Percentiles rank a stretch among this genome's conserved stretches.
Evolutionary conservation across 2,797 vertebrate species (phyloP).

Genomic region (Liparis tanakae): DNA sequence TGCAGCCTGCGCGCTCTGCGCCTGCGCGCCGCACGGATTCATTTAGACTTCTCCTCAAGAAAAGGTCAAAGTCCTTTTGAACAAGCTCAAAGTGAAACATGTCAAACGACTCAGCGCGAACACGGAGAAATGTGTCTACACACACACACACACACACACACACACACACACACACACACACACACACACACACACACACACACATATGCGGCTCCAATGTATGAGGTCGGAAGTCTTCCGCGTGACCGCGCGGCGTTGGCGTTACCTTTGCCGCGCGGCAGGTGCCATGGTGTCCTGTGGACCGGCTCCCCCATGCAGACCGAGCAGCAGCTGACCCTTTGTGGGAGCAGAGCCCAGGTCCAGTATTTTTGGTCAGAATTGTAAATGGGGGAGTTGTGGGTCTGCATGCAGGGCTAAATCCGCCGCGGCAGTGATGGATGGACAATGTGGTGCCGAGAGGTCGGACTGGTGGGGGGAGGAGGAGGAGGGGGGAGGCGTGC

Average conservation of each 20-base stretch:
- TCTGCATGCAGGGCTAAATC: constrained; percentile 24
- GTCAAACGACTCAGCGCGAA: neutral
- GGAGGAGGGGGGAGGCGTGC: neutral
- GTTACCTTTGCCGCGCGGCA: too few relatives aligned
- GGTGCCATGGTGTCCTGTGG: too few relatives aligned
- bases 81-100: neutral
- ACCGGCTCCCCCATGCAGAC: neutral
- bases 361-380: constrained; percentile 60
- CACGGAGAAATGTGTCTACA: too few relatives aligned
- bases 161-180: too few relatives aligned
- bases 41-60: neutral
- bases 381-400: constrained; percentile 50
- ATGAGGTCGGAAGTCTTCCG: too few relatives aligned
- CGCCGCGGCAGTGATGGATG: constrained; percentile 52
- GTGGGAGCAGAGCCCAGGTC: constrained; percentile 29
- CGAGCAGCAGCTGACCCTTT: constrained; percentile 62
- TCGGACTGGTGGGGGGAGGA: constrained; percentile 36
- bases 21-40: neutral
- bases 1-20: too few relatives aligned
- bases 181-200: too few relatives aligned
- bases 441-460: constrained; percentile 59
- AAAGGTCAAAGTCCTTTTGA: neutral
- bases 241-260: too few relatives aligned
- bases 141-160: too few relatives aligned
- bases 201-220: too few relatives aligned